Conservation (phyloP, 2,797 vertebrate genomes). For the Coregonus suidteri region DNA sequence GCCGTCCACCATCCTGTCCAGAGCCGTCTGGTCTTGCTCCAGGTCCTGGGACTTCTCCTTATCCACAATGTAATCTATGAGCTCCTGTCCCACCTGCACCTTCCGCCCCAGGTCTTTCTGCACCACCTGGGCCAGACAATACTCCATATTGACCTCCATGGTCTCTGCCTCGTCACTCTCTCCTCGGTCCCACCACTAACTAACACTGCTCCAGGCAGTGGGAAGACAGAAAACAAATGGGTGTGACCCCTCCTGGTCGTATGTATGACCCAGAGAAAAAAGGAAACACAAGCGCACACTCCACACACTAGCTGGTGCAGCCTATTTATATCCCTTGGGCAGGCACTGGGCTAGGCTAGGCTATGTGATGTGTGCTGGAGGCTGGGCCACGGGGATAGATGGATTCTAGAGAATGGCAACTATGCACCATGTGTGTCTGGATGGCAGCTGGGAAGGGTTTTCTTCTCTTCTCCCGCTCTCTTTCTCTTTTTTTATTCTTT, state of each 20-base stretch:
- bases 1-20: constrained; percentile 97
- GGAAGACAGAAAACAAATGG: constrained; percentile 42
- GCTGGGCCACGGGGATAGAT: constrained; percentile 77
- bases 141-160: constrained; percentile 95
- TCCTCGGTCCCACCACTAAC: constrained; percentile 23
- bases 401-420: constrained; percentile 90
- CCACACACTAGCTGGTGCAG: constrained; percentile 55
- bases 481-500: constrained; percentile 46
- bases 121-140: constrained; percentile 88
- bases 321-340: constrained; percentile 58
- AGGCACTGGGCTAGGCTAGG: constrained; percentile 59
- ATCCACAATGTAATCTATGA: constrained; percentile 93
- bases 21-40: constrained; percentile 92
- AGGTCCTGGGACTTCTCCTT: constrained; percentile 92
- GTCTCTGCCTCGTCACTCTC: constrained; percentile 27
- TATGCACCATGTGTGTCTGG: constrained; percentile 98
- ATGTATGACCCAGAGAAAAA: constrained; percentile 24
- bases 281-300: constrained; percentile 28
- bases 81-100: constrained; percentile 93
- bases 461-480: constrained; percentile 47
- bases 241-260: constrained; percentile 16
- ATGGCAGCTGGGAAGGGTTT: constrained; percentile 89
- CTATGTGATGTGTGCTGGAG: constrained; percentile 68
- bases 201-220: constrained; percentile 40
- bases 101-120: constrained; percentile 95